These are phyloP conservation scores for Cirrhinus molitorella DNA, from an alignment of 2,797 vertebrate genomes.

Conservation along the genomic window DNA sequence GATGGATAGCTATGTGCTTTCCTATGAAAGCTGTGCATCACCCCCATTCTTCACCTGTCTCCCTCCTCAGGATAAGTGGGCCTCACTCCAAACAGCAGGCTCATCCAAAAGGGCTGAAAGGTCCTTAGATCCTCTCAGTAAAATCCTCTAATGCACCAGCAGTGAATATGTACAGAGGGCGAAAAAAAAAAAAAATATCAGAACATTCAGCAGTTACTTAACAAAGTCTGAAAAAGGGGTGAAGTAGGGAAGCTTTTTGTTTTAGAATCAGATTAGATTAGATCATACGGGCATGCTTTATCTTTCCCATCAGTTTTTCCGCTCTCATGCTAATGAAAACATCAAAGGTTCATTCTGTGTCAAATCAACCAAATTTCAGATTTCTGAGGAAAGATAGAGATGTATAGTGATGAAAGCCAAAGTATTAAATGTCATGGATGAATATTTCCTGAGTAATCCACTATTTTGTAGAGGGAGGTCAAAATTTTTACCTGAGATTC, in stretches of 20 bases:
- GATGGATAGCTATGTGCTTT: constrained; percentile 49
- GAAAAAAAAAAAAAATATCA: not conserved
- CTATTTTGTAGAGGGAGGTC: too few species aligned
- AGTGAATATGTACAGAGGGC: not conserved
- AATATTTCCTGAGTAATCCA: too few species aligned
- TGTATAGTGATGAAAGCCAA: too few species aligned
- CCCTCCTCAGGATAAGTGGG: constrained; percentile 30
- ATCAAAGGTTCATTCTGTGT: not conserved
- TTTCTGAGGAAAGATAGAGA: too few species aligned
- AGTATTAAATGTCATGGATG: too few species aligned
- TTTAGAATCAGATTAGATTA: constrained; percentile 6
- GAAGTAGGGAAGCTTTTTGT: not conserved
- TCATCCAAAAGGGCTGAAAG: not conserved
- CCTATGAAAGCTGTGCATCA: constrained; percentile 43
- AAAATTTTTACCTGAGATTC: too few species aligned
- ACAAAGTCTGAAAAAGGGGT: not conserved
- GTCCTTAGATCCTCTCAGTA: constrained; percentile 9
- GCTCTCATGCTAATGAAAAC: not conserved
- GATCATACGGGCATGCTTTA: not conserved
- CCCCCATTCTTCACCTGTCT: constrained; percentile 45
- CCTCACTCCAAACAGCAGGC: constrained; percentile 31
- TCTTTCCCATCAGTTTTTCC: not conserved
- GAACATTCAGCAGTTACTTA: constrained; percentile 2
- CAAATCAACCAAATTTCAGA: too few species aligned
- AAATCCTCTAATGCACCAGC: constrained; percentile 1